Evolutionary conservation across 1,140 invertebrate species (phyloP).

Genomic region (Eciton burchellii): DNA sequence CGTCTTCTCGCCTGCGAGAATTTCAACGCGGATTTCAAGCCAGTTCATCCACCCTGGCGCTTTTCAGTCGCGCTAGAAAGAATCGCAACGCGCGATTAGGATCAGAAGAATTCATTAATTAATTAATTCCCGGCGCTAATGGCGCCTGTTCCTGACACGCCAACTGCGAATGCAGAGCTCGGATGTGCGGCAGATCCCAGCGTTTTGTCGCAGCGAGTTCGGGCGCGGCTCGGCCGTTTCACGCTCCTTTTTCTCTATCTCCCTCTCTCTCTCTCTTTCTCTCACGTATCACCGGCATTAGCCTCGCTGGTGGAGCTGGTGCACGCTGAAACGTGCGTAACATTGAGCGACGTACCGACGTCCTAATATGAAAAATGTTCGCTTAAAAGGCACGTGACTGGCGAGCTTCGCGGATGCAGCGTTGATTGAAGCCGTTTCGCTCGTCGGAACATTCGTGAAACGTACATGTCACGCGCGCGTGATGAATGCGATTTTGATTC

Average conservation of each 20-base stretch:
- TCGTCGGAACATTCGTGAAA: neutral
- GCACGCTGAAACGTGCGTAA: conserved; percentile 16
- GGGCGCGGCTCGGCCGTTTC: conserved; percentile 47
- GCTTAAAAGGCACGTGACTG: neutral
- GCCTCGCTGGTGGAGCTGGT: conserved; percentile 17
- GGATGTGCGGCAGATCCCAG: conserved; percentile 47
- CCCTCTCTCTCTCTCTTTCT: too few species aligned
- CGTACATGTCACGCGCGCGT: too few species aligned
- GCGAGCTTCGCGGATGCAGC: neutral
- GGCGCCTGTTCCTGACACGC: conserved; percentile 6
- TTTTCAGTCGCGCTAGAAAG: neutral
- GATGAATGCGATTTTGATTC: conserved; percentile 6
- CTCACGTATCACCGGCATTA: conserved; percentile 51
- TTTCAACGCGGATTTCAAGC: neutral
- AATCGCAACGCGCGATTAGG: conserved; percentile 12
- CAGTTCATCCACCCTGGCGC: conserved; percentile 17
- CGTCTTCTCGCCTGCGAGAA: neutral
- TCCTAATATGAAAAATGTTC: conserved; percentile 23
- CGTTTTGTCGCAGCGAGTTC: conserved; percentile 49
- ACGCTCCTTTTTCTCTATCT: too few species aligned
- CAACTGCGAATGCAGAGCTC: conserved; percentile 25
- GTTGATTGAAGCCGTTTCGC: neutral
- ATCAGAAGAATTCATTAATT: conserved; percentile 57
- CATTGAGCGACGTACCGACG: neutral
- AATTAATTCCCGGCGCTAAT: conserved; percentile 46